Evolutionary conservation across 2,113 vertebrate genomes (phyloP), one percentile per base, ranked within the genome.

Genomic region (Cyprinodon variegatus): DNA sequence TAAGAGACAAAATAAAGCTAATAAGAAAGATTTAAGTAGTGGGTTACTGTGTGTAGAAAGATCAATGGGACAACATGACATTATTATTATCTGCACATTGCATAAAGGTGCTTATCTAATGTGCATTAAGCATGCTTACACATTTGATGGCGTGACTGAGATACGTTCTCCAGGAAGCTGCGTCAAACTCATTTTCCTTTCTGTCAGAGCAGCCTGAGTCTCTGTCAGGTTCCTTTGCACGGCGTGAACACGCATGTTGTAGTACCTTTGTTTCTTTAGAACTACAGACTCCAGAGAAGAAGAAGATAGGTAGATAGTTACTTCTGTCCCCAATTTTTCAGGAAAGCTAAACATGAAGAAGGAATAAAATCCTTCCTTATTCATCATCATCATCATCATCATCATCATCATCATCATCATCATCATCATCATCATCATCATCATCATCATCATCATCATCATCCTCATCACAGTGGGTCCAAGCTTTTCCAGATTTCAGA

Each of bases 181-280:
- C 40, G 92, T 85, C 38, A 94, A 80, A 68, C 89, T 90, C 88
- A 78, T 92, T 86, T 93, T 96, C 79, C 85, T 92, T 73, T 96
- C 92, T 43, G 74, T 86, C 53, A 97, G 86, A 75, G 84, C 93
- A 62, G 93, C 82, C 68, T 88, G 88, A 0, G 88, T 88, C 85
- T 95, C 94, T 43, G 83, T 86, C 68, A 97, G 93, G 70, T 93
- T 92, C 39, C 95, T 93, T 69, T 93, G 90, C 74, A 92, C 86
- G 9, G 87, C 90, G 74, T 93, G 96, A 57, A 96, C 87, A 17
- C 95, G 94, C 96, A 97, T 97, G 81, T 95, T 96, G 81, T 97
- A 98, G 89, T 96, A 98, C 95, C 96, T 97, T 75, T 92, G 93
- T 90, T 97, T 98, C 91, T 97, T 97, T 91, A 95, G 93, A 69